These are phyloP conservation scores for Lepus timidus DNA, from an alignment of 2,113 vertebrate species.

Conservation along the genomic window DNA sequence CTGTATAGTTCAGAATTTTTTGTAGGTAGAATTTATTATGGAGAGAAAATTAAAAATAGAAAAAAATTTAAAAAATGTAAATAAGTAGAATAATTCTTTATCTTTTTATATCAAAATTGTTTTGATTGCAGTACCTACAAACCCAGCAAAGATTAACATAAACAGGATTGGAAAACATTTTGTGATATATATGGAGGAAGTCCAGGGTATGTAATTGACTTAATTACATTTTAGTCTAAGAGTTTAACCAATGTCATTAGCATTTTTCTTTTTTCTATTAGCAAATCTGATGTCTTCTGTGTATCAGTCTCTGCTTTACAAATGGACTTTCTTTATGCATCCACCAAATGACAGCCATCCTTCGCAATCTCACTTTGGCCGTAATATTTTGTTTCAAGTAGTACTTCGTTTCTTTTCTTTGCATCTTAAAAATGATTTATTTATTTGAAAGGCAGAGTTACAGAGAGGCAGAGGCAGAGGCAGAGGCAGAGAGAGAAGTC, in stretches of 20 bases:
- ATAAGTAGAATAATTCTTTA: background rate
- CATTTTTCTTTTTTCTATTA: background rate
- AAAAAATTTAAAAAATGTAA: background rate
- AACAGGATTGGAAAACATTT: background rate
- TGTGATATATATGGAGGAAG: background rate
- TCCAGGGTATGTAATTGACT: background rate
- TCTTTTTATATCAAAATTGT: background rate
- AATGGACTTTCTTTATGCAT: background rate
- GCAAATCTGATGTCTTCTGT: background rate
- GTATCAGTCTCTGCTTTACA: background rate
- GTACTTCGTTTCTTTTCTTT: background rate
- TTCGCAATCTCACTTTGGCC: background rate
- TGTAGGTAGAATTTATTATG: background rate
- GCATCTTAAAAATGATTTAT: too few relatives aligned
- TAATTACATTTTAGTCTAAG: background rate
- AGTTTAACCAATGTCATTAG: background rate
- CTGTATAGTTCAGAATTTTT: background rate
- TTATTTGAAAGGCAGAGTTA: too few relatives aligned
- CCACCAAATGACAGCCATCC: background rate
- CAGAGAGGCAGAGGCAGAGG: too few relatives aligned
- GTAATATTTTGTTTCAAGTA: background rate
- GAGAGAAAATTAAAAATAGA: constrained; percentile 6
- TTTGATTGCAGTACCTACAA: background rate
- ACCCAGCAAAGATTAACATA: background rate
- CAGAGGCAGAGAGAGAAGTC: too few relatives aligned